These are phyloP conservation scores for Mycalesis mineus DNA, from an alignment of 2,888 invertebrate species.

Conservation along the genomic window DNA sequence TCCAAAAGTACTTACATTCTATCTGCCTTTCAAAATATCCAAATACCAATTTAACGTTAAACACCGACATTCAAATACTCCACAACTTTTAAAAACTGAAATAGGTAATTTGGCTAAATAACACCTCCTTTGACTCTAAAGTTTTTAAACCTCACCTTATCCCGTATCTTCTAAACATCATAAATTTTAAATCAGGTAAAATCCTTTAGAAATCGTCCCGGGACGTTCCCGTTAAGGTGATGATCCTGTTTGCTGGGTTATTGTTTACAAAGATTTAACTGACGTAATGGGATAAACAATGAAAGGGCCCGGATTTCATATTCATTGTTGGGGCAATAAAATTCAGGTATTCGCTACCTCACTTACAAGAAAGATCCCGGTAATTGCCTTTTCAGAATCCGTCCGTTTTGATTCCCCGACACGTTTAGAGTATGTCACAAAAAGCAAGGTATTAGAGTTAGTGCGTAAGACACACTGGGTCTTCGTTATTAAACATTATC, in stretches of 20 bases:
- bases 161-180: constrained; percentile 23
- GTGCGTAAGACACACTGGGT: constrained; percentile 5
- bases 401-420: constrained; percentile 42
- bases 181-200: constrained; percentile 51
- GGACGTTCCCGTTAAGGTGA: constrained; percentile 60
- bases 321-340: constrained; percentile 59
- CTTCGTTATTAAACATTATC: no score
- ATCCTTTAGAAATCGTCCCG: constrained; percentile 45
- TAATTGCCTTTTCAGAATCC: constrained; percentile 59
- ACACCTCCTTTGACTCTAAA: constrained; percentile 20
- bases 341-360: constrained; percentile 70
- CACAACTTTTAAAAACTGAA: not conserved
- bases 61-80: not conserved
- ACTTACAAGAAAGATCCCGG: constrained; percentile 56
- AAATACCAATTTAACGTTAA: no score
- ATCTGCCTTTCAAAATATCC: no score
- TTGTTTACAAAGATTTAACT: constrained; percentile 52
- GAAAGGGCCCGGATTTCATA: constrained; percentile 40
- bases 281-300: constrained; percentile 73
- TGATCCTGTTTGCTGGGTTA: constrained; percentile 57
- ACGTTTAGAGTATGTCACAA: constrained; percentile 42
- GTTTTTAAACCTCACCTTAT: constrained; percentile 27
- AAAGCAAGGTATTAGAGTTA: constrained; percentile 35
- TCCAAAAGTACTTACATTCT: no score
- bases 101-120: not conserved